These are phyloP conservation scores for Phylloscopus trochiloides DNA, from an alignment of 2,113 vertebrate species.

Conservation along the genomic window DNA sequence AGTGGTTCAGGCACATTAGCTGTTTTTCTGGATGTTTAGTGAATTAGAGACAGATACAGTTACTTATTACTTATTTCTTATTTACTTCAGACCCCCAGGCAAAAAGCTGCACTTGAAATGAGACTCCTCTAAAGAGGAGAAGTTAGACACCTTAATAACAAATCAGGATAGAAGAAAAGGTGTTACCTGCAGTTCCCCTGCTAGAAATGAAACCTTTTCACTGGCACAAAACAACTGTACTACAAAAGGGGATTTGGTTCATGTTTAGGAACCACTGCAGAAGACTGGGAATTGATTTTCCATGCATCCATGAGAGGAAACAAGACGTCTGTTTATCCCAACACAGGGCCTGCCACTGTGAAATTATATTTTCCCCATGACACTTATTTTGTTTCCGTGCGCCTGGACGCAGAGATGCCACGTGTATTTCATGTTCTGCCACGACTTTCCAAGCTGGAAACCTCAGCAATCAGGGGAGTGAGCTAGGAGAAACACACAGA, in stretches of 20 bases:
- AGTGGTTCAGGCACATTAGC: conserved; percentile 15
- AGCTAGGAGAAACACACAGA: background rate
- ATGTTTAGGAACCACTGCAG: background rate
- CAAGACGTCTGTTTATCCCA: conserved; percentile 1
- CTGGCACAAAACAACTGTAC: background rate
- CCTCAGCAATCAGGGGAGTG: background rate
- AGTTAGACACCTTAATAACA: background rate
- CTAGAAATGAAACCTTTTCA: background rate
- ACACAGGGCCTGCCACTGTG: conserved; percentile 24
- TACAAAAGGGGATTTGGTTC: background rate
- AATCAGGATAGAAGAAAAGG: background rate
- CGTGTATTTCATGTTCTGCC: conserved; percentile 1
- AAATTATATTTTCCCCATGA: conserved; percentile 56
- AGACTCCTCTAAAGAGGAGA: background rate
- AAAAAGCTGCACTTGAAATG: background rate
- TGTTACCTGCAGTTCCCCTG: background rate
- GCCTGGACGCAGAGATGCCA: conserved; percentile 26
- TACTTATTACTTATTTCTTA: conserved; percentile 23
- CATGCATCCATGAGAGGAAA: conserved; percentile 24
- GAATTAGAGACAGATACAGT: conserved; percentile 49
- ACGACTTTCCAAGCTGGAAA: background rate
- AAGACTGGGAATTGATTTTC: conserved; percentile 54
- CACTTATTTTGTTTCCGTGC: background rate
- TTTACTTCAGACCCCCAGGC: background rate
- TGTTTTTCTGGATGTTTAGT: conserved; percentile 35